Conservation (phyloP, 2,888 invertebrate genomes). For the Luperina nickerlii region DNA sequence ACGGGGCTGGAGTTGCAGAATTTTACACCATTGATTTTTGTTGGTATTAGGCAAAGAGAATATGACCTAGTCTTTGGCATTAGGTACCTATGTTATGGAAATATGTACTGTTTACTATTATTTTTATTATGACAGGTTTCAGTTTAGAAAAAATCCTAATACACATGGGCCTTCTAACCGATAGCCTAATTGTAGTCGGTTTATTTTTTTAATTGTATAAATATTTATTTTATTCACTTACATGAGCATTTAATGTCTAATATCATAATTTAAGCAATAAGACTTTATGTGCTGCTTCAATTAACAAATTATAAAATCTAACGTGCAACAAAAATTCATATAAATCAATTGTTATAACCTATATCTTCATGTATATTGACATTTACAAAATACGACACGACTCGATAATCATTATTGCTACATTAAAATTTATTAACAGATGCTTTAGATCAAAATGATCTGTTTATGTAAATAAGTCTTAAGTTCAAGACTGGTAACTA, state of each 20-base stretch:
- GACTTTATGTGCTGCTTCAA: not conserved
- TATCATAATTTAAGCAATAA: not conserved
- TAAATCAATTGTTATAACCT: slow-evolving; percentile 18
- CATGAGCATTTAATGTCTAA: not conserved
- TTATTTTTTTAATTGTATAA: not conserved
- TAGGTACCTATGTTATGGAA: not conserved
- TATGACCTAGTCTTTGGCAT: not conserved
- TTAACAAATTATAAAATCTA: slow-evolving; percentile 24
- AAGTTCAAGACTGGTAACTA: slow-evolving; percentile 12
- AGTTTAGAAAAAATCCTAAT: not conserved
- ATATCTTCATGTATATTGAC: slow-evolving; percentile 9
- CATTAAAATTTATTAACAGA: slow-evolving; percentile 20
- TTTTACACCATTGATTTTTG: not conserved
- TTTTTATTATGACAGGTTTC: not conserved
- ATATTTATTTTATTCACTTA: not conserved
- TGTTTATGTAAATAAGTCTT: slow-evolving; percentile 19
- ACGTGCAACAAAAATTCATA: not conserved
- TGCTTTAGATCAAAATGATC: slow-evolving; percentile 9
- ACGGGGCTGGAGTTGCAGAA: slow-evolving; percentile 24
- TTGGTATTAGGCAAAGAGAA: not conserved
- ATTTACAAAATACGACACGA: slow-evolving; percentile 23
- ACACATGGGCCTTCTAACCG: not conserved
- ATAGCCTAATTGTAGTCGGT: not conserved
- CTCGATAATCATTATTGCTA: slow-evolving; percentile 15
- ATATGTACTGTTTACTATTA: not conserved